A percentile compares a stretch with the other conserved stretches of the same genome.
Evolutionary conservation across 2,113 vertebrate genomes (phyloP).

Genomic region (Eudyptes chrysolophus): DNA sequence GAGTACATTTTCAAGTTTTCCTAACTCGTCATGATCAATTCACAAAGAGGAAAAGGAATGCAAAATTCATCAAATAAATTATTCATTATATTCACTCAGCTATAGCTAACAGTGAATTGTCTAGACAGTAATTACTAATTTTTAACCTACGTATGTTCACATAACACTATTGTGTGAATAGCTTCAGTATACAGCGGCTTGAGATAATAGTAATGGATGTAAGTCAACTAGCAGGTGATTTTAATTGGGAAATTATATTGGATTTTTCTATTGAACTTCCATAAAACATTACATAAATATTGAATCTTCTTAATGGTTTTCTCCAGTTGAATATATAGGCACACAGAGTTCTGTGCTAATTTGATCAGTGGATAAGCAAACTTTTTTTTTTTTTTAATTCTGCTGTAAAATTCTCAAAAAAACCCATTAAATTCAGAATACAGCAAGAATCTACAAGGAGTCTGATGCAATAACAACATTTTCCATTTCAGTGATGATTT

Average conservation of each 20-base stretch:
- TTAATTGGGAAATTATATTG: slow-evolving; percentile 68
- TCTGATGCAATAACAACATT: background rate
- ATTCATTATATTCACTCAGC: slow-evolving; percentile 49
- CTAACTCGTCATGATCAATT: slow-evolving; percentile 20
- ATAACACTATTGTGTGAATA: background rate
- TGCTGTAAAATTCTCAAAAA: background rate
- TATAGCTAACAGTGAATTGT: slow-evolving; percentile 62
- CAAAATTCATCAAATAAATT: slow-evolving; percentile 54
- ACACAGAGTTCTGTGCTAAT: background rate
- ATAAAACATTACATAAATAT: slow-evolving; percentile 60
- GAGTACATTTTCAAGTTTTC: slow-evolving; percentile 26
- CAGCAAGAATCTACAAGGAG: background rate
- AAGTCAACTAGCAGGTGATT: slow-evolving; percentile 55
- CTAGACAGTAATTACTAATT: slow-evolving; percentile 65
- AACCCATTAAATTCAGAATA: background rate
- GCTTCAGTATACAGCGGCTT: background rate
- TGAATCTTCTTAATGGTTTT: slow-evolving; percentile 33
- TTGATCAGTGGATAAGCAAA: slow-evolving; percentile 34
- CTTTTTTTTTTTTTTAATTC: background rate
- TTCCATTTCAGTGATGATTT: background rate
- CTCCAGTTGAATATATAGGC: background rate
- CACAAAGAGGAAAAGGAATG: slow-evolving; percentile 21
- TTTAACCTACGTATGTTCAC: slow-evolving; percentile 39
- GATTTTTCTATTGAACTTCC: slow-evolving; percentile 52
- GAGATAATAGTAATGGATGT: slow-evolving; percentile 47